Base-by-base conservation (phyloP, 1,140 invertebrate species). In the Coptotermes formosanus region DNA sequence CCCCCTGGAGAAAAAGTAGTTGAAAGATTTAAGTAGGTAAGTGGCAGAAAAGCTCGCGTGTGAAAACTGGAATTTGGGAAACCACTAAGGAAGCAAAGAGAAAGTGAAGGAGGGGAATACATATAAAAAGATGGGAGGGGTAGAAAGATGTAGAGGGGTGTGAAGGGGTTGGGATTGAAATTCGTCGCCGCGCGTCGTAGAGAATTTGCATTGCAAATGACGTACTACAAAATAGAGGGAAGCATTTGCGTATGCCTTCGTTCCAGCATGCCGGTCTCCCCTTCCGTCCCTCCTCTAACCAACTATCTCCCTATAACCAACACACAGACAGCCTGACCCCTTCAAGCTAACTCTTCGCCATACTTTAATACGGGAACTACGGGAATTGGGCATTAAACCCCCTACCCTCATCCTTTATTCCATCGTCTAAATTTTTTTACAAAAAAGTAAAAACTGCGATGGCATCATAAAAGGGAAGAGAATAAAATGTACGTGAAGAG, bases 21-120 rank as follows among this genome's bases (percentile, higher is more conserved):
- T n/a, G 82, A 83, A 83, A 83, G 82, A 83, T 83, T 83, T 83
- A 83, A 83, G 64, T n/a, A n/a, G 64, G 64, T n/a, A 69, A 69
- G 32, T 83, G 82, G 82, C 82, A 83, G 82, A 83, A 38, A 43
- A 69, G 48, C 82, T 83, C 82, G 32, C 16, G 82, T 45, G 82
- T 52, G 82, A 83, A 43, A 83, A 83, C 82, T 83, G 82, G 16
- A 83, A 83, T 83, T 83, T 83, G 19, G 48, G 43, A 83, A 83
- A 44, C 43, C 43, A 52, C 43, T 23, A 32, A 3, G 25, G 43
- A 3, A n/a, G 43, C 43, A n/a, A 30, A 12, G 64, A 16, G 52
- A 8, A 55, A 55, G 16, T 12, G 52, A 14, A 14, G 64, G 64
- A 69, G 64, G 25, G 14, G 64, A 64, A n/a, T 69, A 69, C n/a